Base-by-base conservation (phyloP, 2,888 invertebrate species). In the Nycteola revayana region DNA sequence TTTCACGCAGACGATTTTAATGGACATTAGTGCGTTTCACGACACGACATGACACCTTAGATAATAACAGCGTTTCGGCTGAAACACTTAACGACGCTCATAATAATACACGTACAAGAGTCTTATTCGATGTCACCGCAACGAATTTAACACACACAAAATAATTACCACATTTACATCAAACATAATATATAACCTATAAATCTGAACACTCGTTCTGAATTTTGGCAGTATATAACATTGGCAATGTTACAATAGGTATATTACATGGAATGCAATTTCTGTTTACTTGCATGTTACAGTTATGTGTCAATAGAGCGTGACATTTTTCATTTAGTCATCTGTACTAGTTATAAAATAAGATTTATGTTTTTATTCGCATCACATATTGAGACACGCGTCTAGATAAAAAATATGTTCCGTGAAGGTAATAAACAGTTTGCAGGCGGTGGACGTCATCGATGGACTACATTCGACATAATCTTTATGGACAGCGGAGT, bases 211-310 rank as follows among this genome's bases (percentile, higher is more conserved):
- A 54, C 51, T 51, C 62, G 58, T 58, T 54, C 38, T 39, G 60
- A 65, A 68, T 63, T 76, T 78, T 80, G 80, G 80, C 79, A 77
- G 63, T 63, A 70, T 53, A 34, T 42, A 52, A 61, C 52, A 47
- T 80, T 80, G 80, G 80, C 80, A 78, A 51, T 38, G 64, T 40
- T 51, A 63, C 73, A 70, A 62, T 69, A 60, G 6, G 6, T n/a
- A 21, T 53, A 59, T 59, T 59, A 51, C 46, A 55, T 42, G 57
- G 48, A 68, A 67, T 71, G 67, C 63, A 61, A 60, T 75, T 75
- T 73, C 64, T 74, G 73, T 78, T 75, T 77, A 77, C 75, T 69
- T 66, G 68, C 68, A 70, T 66, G 51, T 57, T 57, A 52, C 42
- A 46, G 45, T 33, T 42, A 49, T 53, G 44, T 59, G 54, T 65